phyloP scores from a whole-genome alignment of 2,888 invertebrate genomes.

The Perithous albicinctus region DNA sequence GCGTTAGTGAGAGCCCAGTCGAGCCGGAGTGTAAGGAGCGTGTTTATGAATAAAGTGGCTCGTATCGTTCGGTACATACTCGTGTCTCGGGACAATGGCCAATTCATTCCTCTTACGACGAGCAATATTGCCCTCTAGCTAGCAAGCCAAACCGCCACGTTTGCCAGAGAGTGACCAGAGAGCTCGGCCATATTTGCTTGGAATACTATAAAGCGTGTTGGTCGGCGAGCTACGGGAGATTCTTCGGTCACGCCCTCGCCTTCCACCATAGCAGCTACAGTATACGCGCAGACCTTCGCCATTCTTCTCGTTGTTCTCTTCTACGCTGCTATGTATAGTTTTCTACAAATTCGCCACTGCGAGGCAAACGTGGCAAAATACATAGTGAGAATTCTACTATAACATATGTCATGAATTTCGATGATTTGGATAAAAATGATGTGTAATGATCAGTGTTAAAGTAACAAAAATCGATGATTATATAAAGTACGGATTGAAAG shows the following conservation, averaged over 20 bases:
- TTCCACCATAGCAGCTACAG: constrained; percentile 42
- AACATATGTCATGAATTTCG: background rate
- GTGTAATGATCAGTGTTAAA: background rate
- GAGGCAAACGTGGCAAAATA: background rate
- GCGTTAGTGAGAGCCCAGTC: constrained; percentile 25
- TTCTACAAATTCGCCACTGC: constrained; percentile 22
- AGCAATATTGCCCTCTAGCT: constrained; percentile 18
- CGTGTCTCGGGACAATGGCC: constrained; percentile 66
- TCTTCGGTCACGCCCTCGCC: constrained; percentile 65
- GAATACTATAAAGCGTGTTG: constrained; percentile 62
- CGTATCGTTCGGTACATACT: constrained; percentile 65
- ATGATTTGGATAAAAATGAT: background rate
- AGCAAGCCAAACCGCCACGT: constrained; percentile 22
- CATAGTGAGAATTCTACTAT: background rate
- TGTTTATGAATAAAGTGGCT: constrained; percentile 70
- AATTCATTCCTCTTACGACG: constrained; percentile 65
- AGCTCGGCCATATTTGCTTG: constrained; percentile 64
- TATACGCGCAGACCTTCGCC: constrained; percentile 24
- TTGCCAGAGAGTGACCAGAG: constrained; percentile 46
- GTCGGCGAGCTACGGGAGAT: constrained; percentile 63
- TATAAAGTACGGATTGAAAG: background rate
- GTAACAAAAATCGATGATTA: background rate
- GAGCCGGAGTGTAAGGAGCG: constrained; percentile 57
- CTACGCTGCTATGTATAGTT: background rate
- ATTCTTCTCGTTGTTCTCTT: constrained; percentile 1